Conservation (phyloP, 1,140 invertebrate genomes). For the Papilio glaucus region DNA sequence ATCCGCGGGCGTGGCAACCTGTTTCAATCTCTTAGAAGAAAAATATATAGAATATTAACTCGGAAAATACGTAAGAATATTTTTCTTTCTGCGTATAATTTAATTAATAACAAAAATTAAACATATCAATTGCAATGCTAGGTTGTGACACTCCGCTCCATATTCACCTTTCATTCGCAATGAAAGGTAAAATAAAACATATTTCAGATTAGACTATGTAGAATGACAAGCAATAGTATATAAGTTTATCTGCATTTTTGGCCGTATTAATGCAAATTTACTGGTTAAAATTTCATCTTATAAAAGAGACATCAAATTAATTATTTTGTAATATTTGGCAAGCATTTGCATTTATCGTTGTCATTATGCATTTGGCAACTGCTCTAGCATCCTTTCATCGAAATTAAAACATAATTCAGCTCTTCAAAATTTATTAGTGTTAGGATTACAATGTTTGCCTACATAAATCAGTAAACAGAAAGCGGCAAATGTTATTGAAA, state of each 20-base stretch:
- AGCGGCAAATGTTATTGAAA: not conserved
- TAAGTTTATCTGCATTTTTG: not conserved
- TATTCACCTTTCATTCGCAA: too few species aligned
- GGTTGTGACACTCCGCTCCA: too few species aligned
- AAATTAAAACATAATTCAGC: conserved; percentile 32
- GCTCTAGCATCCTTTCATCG: conserved; percentile 33
- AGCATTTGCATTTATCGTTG: conserved; percentile 36
- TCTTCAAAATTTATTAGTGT: conserved; percentile 9
- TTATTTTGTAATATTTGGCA: conserved; percentile 32
- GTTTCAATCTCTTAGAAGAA: too few species aligned
- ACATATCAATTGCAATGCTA: too few species aligned
- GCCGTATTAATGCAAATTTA: not conserved
- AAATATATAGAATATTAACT: too few species aligned
- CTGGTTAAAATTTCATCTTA: not conserved
- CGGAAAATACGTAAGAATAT: too few species aligned
- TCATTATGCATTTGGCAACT: conserved; percentile 37
- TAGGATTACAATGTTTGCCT: conserved; percentile 10
- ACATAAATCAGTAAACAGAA: not conserved
- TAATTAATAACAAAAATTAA: too few species aligned
- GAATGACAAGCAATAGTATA: too few species aligned
- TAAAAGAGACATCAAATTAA: conserved; percentile 13
- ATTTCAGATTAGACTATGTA: too few species aligned
- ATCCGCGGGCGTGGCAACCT: too few species aligned
- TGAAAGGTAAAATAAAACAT: too few species aligned
- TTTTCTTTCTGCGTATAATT: too few species aligned